Conservation (phyloP, 2,888 invertebrate species). For the Oconnorella tubifera region DNA sequence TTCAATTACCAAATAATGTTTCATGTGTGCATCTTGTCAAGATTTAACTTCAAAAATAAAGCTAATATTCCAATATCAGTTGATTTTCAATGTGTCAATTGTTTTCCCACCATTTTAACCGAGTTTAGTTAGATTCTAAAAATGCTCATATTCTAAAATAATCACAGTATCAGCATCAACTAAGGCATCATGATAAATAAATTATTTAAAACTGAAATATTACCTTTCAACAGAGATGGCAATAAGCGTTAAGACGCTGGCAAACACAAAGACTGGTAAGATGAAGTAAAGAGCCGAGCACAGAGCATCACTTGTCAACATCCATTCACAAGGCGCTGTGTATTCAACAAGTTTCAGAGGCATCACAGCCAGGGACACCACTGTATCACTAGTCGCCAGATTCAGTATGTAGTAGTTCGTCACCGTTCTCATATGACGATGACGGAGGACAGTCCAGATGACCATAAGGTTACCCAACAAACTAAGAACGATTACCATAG, state of each 20-base stretch:
- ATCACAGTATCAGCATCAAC: too few relatives aligned
- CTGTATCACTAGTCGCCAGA: slow-evolving; percentile 56
- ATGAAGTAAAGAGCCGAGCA: slow-evolving; percentile 55
- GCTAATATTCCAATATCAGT: too few relatives aligned
- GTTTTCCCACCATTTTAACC: too few relatives aligned
- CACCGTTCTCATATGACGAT: slow-evolving; percentile 57
- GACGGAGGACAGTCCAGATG: slow-evolving; percentile 54
- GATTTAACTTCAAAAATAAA: too few relatives aligned
- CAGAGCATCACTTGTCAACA: slow-evolving; percentile 48
- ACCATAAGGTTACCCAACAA: slow-evolving; percentile 56
- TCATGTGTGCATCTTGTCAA: too few relatives aligned
- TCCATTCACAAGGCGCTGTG: slow-evolving; percentile 54
- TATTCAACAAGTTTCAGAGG: slow-evolving; percentile 58
- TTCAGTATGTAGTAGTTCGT: slow-evolving; percentile 59
- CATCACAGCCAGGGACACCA: slow-evolving; percentile 56
- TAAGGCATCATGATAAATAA: too few relatives aligned
- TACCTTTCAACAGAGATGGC: slow-evolving; percentile 59
- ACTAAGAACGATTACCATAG: slow-evolving; percentile 51
- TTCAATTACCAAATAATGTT: too few relatives aligned
- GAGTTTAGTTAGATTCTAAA: too few relatives aligned
- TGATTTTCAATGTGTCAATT: too few relatives aligned
- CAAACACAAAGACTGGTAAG: slow-evolving; percentile 58
- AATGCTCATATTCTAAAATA: too few relatives aligned
- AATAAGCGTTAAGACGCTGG: slow-evolving; percentile 57
- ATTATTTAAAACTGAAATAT: too few relatives aligned